phyloP scores from a whole-genome alignment of 2,888 invertebrate species.

The Magallana nippona region DNA sequence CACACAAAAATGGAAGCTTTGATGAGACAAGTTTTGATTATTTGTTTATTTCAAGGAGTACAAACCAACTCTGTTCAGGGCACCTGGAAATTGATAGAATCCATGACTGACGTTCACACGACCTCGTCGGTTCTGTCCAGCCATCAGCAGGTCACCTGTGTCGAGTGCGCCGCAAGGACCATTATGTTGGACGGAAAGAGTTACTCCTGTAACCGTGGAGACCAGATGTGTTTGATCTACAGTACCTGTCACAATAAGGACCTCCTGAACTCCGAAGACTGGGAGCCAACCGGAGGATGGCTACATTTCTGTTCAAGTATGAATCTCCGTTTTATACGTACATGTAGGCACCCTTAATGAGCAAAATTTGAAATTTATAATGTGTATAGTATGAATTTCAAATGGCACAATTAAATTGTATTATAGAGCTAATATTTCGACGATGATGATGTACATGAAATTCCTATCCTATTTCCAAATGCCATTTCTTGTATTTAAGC shows the following conservation, averaged over 20 bases:
- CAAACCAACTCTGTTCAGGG: background rate
- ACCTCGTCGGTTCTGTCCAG: background rate
- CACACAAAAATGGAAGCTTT: background rate
- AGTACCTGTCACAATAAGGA: background rate
- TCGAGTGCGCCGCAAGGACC: background rate
- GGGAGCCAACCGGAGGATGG: background rate
- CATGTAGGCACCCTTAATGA: background rate
- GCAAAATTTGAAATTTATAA: background rate
- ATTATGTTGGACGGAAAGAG: background rate
- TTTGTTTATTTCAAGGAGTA: background rate
- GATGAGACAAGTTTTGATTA: background rate
- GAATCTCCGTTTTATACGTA: background rate
- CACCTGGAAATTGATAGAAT: background rate
- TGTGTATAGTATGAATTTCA: background rate
- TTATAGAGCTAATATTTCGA: no score
- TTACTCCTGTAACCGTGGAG: slow-evolving; percentile 6
- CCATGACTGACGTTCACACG: background rate
- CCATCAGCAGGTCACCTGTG: background rate
- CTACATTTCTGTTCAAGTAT: background rate
- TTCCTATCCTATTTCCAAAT: no score
- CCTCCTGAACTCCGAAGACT: background rate
- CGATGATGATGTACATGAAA: no score
- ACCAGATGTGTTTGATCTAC: background rate
- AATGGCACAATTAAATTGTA: no score
- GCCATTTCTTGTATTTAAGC: no score